A percentile compares a stretch with the other conserved stretches of the same genome.
These are phyloP conservation scores for Rhineura floridana DNA, from an alignment of 2,113 vertebrate species.

Conservation along the genomic window DNA sequence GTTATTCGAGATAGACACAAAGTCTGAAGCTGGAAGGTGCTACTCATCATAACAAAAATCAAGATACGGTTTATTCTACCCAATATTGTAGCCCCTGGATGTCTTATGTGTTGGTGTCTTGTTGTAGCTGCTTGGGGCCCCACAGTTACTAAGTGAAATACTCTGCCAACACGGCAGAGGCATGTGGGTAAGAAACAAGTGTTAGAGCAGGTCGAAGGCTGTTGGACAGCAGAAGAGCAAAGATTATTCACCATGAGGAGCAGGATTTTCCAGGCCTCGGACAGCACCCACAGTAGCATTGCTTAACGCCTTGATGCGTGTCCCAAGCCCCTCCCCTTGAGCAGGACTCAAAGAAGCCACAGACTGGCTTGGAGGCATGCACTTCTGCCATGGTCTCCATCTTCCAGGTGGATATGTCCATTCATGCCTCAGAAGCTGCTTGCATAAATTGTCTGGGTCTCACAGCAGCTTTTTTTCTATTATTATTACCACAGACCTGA, in stretches of 20 bases:
- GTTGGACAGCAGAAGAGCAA: neutral
- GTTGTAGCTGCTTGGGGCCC: neutral
- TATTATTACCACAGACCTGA: no score
- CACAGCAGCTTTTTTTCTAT: no score
- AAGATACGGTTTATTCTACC: neutral
- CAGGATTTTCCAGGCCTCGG: neutral
- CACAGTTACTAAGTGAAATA: neutral
- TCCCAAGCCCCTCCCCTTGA: neutral
- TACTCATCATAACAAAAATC: neutral
- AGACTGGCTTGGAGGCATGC: neutral
- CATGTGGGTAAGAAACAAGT: no score
- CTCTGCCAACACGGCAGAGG: neutral
- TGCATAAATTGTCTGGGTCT: no score
- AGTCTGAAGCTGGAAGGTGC: neutral
- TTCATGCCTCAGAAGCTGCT: no score
- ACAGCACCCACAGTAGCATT: neutral
- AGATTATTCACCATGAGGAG: neutral
- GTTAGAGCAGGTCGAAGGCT: neutral
- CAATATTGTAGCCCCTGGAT: neutral
- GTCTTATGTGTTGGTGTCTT: neutral
- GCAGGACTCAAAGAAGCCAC: neutral
- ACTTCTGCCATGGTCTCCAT: neutral
- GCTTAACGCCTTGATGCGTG: neutral
- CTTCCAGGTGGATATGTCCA: neutral
- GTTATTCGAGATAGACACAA: neutral